A percentile compares a stretch with the other conserved stretches of the same genome.
Evolutionary conservation across 2,797 vertebrate genomes (phyloP).

Genomic region (Phataginus tricuspis): DNA sequence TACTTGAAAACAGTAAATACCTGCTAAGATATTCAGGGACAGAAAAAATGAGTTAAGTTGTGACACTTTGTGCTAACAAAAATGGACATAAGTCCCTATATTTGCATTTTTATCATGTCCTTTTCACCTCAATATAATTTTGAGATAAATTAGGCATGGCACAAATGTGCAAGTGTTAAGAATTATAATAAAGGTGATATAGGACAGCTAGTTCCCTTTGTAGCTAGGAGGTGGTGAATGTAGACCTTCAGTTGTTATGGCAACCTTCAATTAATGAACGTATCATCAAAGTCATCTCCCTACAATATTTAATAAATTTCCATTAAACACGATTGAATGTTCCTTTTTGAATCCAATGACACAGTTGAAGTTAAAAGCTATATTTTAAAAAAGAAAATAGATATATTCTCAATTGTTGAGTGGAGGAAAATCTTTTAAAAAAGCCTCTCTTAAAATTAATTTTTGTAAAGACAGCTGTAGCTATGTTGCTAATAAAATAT

Average conservation of each 20-base stretch:
- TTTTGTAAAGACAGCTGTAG: conserved; percentile 43
- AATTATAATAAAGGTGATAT: conserved; percentile 64
- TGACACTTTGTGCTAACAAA: not conserved
- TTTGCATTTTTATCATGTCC: conserved; percentile 66
- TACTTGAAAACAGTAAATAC: conserved; percentile 19
- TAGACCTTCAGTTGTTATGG: conserved; percentile 82
- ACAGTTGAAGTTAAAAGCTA: conserved; percentile 17
- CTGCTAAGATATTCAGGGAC: not conserved
- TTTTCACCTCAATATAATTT: conserved; percentile 65
- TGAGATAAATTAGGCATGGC: conserved; percentile 58
- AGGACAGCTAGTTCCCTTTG: conserved; percentile 69
- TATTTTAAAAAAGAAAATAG: conserved; percentile 44
- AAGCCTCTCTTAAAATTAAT: conserved; percentile 15
- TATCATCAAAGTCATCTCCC: conserved; percentile 79
- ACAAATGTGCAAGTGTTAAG: conserved; percentile 61
- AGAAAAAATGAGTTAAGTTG: not conserved
- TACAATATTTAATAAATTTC: conserved; percentile 66
- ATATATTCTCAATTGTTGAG: conserved; percentile 16
- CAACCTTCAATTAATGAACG: conserved; percentile 82
- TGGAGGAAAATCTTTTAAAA: conserved; percentile 20
- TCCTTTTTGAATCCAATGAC: conserved; percentile 49
- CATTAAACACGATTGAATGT: conserved; percentile 64
- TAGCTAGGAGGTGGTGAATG: conserved; percentile 54
- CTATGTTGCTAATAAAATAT: conserved; percentile 56
- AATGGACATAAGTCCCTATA: not conserved